Evolutionary conservation across 2,888 invertebrate species (phyloP).

Genomic region (Metopia argyrocephala): DNA sequence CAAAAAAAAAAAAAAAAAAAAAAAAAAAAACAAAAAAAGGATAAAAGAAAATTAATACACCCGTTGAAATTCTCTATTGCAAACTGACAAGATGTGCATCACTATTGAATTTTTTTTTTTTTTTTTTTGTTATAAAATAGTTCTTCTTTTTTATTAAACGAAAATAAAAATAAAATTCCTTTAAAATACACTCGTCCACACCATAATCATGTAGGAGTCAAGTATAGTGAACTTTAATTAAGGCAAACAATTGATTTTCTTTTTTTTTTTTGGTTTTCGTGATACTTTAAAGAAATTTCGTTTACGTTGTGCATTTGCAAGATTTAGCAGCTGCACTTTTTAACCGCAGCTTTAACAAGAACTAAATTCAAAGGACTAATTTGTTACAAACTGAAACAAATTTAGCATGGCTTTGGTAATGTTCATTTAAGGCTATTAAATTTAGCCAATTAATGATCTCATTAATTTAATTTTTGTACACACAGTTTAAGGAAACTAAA

Average conservation of each 20-base stretch:
- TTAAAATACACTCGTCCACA: neutral
- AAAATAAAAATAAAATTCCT: neutral
- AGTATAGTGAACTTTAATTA: constrained; percentile 26
- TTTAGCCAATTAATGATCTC: constrained; percentile 64
- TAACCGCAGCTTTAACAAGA: neutral
- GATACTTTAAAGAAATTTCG: neutral
- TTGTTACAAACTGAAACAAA: constrained; percentile 33
- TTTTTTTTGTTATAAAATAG: no score
- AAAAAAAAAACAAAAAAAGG: neutral
- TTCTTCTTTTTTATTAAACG: no score
- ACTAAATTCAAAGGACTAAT: neutral
- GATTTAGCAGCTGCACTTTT: neutral
- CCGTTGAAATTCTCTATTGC: neutral
- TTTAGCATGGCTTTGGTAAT: constrained; percentile 32
- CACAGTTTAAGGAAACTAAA: constrained; percentile 27
- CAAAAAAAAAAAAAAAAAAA: neutral
- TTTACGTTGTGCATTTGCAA: neutral
- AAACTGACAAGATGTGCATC: neutral
- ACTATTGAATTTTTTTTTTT: constrained; percentile 12
- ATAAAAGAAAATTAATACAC: constrained; percentile 22
- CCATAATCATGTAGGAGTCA: neutral
- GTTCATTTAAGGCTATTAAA: constrained; percentile 63
- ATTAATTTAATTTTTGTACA: constrained; percentile 41
- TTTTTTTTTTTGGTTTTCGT: neutral
- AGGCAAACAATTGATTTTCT: neutral